These are phyloP conservation scores for Rhamnusium bicolor DNA, from an alignment of 2,888 invertebrate species.

Conservation along the genomic window DNA sequence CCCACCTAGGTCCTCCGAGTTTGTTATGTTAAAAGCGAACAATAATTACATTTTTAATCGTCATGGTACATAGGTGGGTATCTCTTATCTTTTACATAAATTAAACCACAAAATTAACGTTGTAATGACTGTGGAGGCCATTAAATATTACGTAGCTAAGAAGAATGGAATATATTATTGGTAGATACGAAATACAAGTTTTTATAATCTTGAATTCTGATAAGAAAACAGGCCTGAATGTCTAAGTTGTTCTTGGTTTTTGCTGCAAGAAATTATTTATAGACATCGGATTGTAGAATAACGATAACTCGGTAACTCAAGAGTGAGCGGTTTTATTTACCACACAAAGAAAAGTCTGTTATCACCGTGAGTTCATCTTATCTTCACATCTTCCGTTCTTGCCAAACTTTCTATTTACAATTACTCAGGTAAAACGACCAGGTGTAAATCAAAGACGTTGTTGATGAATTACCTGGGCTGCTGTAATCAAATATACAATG, in stretches of 20 bases:
- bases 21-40: no score
- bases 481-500: conserved; percentile 66
- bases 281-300: conserved; percentile 14
- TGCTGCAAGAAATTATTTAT: conserved; percentile 5
- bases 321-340: conserved; percentile 46
- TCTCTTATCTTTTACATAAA: conserved; percentile 38
- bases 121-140: conserved; percentile 16
- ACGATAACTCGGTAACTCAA: conserved; percentile 18
- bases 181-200: conserved; percentile 35
- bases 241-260: conserved; percentile 16
- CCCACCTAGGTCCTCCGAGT: no score
- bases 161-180: conserved; percentile 38
- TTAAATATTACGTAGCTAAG: conserved; percentile 32
- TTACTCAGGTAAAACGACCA: conserved; percentile 46
- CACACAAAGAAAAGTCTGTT: conserved; percentile 59
- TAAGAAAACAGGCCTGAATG: conserved; percentile 36
- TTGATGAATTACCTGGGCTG: conserved; percentile 53
- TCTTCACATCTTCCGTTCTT: conserved; percentile 57
- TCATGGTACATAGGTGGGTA: conserved; percentile 19
- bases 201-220: conserved; percentile 40
- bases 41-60: conserved; percentile 8
- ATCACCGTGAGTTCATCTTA: conserved; percentile 51
- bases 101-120: conserved; percentile 25
- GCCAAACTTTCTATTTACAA: conserved; percentile 70
- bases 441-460: conserved; percentile 46